phyloP scores from a whole-genome alignment of 2,888 invertebrate genomes.

The Trachelus troglodyta region DNA sequence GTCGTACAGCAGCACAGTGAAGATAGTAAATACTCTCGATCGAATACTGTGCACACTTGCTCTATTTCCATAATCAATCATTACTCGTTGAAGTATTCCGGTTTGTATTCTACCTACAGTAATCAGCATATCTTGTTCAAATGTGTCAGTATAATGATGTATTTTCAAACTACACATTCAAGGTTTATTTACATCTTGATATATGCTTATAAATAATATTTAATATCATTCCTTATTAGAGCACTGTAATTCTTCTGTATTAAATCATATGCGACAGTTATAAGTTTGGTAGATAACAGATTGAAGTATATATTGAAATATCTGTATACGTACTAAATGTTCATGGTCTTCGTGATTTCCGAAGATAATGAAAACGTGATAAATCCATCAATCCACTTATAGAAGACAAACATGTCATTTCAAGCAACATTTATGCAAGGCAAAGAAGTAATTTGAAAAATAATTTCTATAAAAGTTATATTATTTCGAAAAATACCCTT shows the following conservation, averaged over 20 bases:
- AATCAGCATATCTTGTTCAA: neutral
- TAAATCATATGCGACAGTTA: neutral
- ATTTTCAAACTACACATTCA: neutral
- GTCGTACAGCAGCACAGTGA: neutral
- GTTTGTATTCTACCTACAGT: neutral
- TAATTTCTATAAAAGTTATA: neutral
- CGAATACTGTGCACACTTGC: neutral
- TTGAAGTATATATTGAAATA: neutral
- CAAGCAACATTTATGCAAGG: neutral
- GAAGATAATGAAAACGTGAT: neutral
- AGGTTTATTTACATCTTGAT: neutral
- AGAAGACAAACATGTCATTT: neutral
- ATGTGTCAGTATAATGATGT: neutral
- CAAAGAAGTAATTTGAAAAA: neutral
- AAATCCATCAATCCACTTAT: neutral
- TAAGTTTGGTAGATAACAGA: neutral
- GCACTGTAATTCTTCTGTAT: neutral
- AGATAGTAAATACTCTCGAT: neutral
- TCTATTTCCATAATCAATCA: neutral
- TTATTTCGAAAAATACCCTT: too few relatives aligned
- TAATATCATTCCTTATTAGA: neutral
- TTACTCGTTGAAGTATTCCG: neutral
- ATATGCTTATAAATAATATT: neutral
- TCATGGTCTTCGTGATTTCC: neutral
- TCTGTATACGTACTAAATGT: neutral